phyloP scores from a whole-genome alignment of 2,888 invertebrate species.

The Dinocampus coccinellae region DNA sequence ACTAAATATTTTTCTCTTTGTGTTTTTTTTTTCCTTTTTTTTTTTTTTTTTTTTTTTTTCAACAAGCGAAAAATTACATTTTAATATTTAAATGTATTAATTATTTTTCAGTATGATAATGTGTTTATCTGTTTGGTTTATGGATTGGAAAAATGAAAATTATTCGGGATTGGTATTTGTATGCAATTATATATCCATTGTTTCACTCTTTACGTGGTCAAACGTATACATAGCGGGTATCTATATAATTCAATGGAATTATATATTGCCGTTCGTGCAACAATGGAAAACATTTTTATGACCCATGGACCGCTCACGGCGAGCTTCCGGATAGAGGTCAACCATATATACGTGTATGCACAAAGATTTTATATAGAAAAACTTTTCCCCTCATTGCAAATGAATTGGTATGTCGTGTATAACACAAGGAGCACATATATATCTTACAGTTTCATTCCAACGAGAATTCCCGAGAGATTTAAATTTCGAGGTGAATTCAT shows the following conservation, averaged over 20 bases:
- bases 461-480: constrained; percentile 30
- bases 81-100: too few species aligned
- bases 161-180: constrained; percentile 12
- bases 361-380: constrained; percentile 5
- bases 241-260: constrained; percentile 1
- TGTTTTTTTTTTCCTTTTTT: too few species aligned
- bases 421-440: constrained; percentile 24
- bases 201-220: constrained; percentile 17
- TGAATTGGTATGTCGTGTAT: constrained; percentile 35
- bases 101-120: too few species aligned
- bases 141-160: too few species aligned
- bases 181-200: constrained; percentile 28
- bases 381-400: constrained; percentile 37
- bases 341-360: background rate
- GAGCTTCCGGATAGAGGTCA: constrained; percentile 15
- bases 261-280: constrained; percentile 24
- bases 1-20: too few species aligned
- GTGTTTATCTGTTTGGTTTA: too few species aligned
- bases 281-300: constrained; percentile 27
- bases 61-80: too few species aligned
- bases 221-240: background rate
- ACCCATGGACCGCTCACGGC: constrained; percentile 1
- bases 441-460: constrained; percentile 17
- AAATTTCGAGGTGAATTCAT: constrained; percentile 28
- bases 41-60: too few species aligned